Evolutionary conservation across 2,888 invertebrate genomes (phyloP).

Genomic region (Polietes domitor): DNA sequence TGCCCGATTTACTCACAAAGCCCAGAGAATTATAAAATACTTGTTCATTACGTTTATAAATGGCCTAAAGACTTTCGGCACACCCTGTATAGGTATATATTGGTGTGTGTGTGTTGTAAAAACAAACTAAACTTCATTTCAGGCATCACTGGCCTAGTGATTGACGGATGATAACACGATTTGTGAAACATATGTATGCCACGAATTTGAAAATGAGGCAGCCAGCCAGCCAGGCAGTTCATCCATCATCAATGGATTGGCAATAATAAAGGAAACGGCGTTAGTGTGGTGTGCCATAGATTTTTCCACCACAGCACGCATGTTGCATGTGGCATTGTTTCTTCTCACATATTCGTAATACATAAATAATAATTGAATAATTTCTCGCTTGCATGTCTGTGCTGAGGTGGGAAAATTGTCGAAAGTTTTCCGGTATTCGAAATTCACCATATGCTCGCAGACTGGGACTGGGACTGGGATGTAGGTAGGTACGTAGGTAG

Average conservation of each 20-base stretch:
- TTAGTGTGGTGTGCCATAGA: background rate
- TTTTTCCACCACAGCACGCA: background rate
- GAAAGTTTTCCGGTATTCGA: slow-evolving; percentile 31
- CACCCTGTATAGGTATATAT: no score
- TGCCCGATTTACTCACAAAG: no score
- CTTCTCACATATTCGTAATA: slow-evolving; percentile 28
- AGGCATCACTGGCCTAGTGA: slow-evolving; percentile 19
- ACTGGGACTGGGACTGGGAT: background rate
- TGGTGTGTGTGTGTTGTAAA: no score
- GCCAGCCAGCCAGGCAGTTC: no score
- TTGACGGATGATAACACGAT: slow-evolving; percentile 20
- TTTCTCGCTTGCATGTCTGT: slow-evolving; percentile 17
- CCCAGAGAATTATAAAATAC: no score
- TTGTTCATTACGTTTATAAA: no score
- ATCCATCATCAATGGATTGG: slow-evolving; percentile 25
- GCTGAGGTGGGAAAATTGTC: slow-evolving; percentile 17
- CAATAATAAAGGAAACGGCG: slow-evolving; percentile 25
- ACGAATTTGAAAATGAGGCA: slow-evolving; percentile 8
- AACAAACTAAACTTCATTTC: background rate
- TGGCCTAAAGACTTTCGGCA: no score
- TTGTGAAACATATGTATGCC: slow-evolving; percentile 1
- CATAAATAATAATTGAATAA: slow-evolving; percentile 28
- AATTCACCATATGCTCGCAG: background rate
- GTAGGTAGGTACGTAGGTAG: no score
- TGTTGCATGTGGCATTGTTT: slow-evolving; percentile 9